Evolutionary conservation across 35 echinoderm and acorn worm genomes (phyloP), one percentile per base, ranked within the genome.

Genomic region (Diadema setosum): DNA sequence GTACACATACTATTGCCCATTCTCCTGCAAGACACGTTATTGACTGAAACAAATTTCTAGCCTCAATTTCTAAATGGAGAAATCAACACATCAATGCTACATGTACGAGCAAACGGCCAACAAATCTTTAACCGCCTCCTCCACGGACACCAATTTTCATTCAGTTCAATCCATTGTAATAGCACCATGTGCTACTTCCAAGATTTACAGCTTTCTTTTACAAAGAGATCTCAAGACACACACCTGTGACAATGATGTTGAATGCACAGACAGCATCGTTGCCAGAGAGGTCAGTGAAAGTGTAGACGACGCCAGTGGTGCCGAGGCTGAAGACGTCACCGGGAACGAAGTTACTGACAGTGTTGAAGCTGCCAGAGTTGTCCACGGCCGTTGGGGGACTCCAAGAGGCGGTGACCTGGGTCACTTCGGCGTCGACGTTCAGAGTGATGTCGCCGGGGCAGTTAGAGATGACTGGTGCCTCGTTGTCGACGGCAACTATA

Each of bases 331-430:
- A 93, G 6, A 43, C 9, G 45, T 37, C 67, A 14, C 60, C 80
- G 36, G 91, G 88, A 18, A 78, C 17, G n/a, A 9, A 78, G 73
- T 18, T n/a, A n/a, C 35, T 44, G 4, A 5, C 73, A 14, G 73
- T 78, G 73, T 41, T 78, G 73, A 78, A 42, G 3, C 15, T 42
- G 2, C 81, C 87, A 58, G 81, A 70, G 35, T 94, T 82, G 36
- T 94, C 91, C 21, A 80, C 81, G 24, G 91, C 91, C 42, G 91
- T 89, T 5, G 91, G 91, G 16, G 58, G 87, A 41, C 55, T 41
- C 88, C 88, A 90, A 2, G 88, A 90, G 0, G 75, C 88, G 5
- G 70, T 24, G 27, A 70, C 91, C 45, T 29, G 27, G 33, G 32
- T 78, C 39, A 70, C 46, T 25, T 65, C 86, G 1, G 26, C 37